Percentiles rank a stretch among this genome's conserved stretches.
Conservation (phyloP, 2,113 vertebrate genomes). For the Aramus guarauna region DNA sequence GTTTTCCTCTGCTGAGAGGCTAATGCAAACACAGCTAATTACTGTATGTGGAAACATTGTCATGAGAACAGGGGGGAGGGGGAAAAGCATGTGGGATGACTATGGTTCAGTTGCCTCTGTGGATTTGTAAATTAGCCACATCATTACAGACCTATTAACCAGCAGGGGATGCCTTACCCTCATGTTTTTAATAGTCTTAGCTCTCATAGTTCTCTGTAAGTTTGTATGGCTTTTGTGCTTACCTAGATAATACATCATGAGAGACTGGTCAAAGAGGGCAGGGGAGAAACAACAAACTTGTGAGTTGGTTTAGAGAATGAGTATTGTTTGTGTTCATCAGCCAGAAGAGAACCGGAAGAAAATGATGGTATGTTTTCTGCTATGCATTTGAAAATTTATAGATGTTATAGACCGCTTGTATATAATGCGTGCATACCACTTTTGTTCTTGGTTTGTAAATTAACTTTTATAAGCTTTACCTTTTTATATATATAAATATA, state of each 20-base stretch:
- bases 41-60: conserved; percentile 38
- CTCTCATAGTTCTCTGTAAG: conserved; percentile 71
- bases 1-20: conserved; percentile 33
- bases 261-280: neutral
- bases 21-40: conserved; percentile 48
- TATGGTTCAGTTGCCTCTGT: conserved; percentile 87
- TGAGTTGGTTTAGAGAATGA: conserved; percentile 57
- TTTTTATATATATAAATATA: conserved; percentile 98
- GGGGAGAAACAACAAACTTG: neutral
- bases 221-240: conserved; percentile 81
- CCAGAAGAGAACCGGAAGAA: conserved; percentile 69
- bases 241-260: conserved; percentile 76
- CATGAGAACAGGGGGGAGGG: conserved; percentile 28
- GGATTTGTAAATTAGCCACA: conserved; percentile 85
- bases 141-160: conserved; percentile 87
- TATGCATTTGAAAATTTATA: conserved; percentile 89
- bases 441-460: conserved; percentile 99
- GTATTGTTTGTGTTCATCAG: conserved; percentile 57
- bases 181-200: conserved; percentile 74
- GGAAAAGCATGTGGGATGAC: conserved; percentile 74
- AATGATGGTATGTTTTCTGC: conserved; percentile 83
- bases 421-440: conserved; percentile 95
- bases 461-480: conserved; percentile 99
- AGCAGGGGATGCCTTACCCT: conserved; percentile 98
- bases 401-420: conserved; percentile 91